A percentile compares a stretch with the other conserved stretches of the same genome.
phyloP scores from a whole-genome alignment of 53 echinoderm and acorn worm genomes.

The Antedon mediterranea region DNA sequence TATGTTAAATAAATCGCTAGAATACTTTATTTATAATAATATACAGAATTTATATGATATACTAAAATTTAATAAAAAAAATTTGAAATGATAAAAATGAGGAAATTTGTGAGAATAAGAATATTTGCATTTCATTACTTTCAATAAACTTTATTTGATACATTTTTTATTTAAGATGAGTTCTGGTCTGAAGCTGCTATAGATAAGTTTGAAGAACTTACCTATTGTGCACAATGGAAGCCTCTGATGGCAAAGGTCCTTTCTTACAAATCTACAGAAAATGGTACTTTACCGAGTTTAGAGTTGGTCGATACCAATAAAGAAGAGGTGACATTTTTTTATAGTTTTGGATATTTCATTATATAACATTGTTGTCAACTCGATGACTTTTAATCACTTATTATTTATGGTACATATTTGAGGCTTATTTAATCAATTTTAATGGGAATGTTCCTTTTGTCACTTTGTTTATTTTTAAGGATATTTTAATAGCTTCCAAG shows the following conservation, averaged over 20 bases:
- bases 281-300: conserved; percentile 55
- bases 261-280: conserved; percentile 42
- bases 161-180: conserved; percentile 33
- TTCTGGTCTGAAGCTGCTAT: conserved; percentile 58
- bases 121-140: no score
- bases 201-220: conserved; percentile 68
- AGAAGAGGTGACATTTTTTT: conserved; percentile 29
- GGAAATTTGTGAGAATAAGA: no score
- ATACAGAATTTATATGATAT: no score
- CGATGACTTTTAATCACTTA: neutral
- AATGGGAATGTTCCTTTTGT: no score
- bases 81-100: no score
- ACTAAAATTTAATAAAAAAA: no score
- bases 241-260: conserved; percentile 76
- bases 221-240: conserved; percentile 73
- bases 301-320: conserved; percentile 66
- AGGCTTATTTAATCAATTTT: no score
- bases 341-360: neutral
- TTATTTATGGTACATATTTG: no score
- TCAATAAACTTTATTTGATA: no score
- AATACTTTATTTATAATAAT: no score
- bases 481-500: neutral
- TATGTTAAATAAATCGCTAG: no score
- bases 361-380: neutral
- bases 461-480: no score